Conservation (phyloP, 2,113 vertebrate species). For the Forbesichthys papilliferus region DNA sequence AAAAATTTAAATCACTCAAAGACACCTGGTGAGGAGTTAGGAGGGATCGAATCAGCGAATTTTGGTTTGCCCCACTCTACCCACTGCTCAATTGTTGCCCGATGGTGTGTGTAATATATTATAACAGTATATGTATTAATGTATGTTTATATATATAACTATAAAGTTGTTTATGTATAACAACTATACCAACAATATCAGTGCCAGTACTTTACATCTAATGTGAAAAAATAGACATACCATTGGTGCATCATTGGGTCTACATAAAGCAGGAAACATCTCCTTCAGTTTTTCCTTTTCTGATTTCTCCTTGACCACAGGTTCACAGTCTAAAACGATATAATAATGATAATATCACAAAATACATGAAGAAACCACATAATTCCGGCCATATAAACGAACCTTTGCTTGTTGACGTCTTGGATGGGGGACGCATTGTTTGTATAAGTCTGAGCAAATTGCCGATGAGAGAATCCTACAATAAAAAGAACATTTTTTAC, state of each 20-base stretch:
- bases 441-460: conserved; percentile 95
- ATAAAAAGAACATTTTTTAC: background rate
- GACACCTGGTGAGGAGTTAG: too few relatives aligned
- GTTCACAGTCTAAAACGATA: conserved; percentile 44
- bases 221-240: conserved; percentile 61
- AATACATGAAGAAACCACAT: background rate
- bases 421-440: conserved; percentile 91
- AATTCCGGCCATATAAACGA: background rate
- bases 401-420: conserved; percentile 85
- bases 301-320: conserved; percentile 77
- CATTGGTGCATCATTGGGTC: conserved; percentile 83
- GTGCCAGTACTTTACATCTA: background rate
- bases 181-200: background rate
- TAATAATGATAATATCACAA: background rate
- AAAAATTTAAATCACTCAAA: too few relatives aligned
- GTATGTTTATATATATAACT: too few relatives aligned
- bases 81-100: too few relatives aligned
- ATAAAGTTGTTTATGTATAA: too few relatives aligned
- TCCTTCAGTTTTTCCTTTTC: conserved; percentile 92
- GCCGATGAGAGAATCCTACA: conserved; percentile 90
- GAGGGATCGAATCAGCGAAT: too few relatives aligned
- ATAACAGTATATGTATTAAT: background rate
- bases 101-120: background rate
- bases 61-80: too few relatives aligned
- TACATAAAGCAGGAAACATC: conserved; percentile 91